These are phyloP conservation scores for Ascidia mentula DNA, from an alignment of 23 tunicate species.

Conservation along the genomic window DNA sequence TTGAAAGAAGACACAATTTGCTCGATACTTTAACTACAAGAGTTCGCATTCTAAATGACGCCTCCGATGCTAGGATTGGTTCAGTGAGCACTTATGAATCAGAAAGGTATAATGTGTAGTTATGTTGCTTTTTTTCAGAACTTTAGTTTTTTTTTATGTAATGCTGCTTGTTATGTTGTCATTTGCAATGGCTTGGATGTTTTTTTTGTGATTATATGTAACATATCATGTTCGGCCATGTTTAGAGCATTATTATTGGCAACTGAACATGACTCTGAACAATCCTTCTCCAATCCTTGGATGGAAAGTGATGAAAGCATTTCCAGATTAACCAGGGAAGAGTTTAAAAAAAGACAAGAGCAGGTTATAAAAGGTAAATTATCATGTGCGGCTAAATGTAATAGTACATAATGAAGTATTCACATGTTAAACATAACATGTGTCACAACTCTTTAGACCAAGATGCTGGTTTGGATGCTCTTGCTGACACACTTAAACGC, in stretches of 20 bases:
- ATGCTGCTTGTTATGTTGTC: neutral
- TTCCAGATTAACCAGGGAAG: neutral
- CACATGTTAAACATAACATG: no score
- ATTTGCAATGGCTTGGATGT: neutral
- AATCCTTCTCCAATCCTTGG: constrained; percentile 13
- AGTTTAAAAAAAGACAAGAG: neutral
- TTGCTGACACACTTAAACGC: constrained; percentile 17
- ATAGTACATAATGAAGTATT: no score
- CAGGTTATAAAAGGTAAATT: constrained; percentile 9
- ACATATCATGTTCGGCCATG: neutral
- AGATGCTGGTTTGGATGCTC: constrained; percentile 29
- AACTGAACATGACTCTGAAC: neutral
- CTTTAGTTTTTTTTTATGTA: neutral
- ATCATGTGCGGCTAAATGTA: no score
- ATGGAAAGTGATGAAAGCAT: constrained; percentile 4
- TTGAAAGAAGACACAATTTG: constrained; percentile 37
- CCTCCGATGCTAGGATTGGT: constrained; percentile 10
- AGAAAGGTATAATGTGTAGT: neutral
- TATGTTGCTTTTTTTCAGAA: neutral
- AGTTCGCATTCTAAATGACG: constrained; percentile 31
- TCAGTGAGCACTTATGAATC: constrained; percentile 4
- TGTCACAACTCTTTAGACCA: no score
- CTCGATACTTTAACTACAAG: constrained; percentile 24
- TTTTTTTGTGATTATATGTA: neutral
- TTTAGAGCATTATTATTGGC: constrained; percentile 12